A percentile compares a stretch with the other conserved stretches of the same genome.
phyloP scores from a whole-genome alignment of 1,140 invertebrate species.

The Sinonovacula constricta region DNA sequence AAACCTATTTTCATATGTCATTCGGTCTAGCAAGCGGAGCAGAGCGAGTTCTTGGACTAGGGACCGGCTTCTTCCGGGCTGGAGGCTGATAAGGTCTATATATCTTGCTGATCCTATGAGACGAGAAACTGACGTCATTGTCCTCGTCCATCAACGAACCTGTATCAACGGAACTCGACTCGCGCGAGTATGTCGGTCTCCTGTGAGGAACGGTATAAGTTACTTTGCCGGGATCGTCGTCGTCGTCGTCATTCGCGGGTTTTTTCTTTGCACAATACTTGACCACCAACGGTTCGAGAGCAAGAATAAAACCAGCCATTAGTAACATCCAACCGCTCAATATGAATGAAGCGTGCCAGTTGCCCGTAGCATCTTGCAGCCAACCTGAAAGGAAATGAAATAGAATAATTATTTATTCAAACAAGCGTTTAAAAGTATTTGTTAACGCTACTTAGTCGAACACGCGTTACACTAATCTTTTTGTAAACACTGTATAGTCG shows the following conservation, averaged over 20 bases:
- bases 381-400: constrained; percentile 2
- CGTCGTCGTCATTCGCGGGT: not conserved
- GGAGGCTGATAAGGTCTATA: constrained; percentile 24
- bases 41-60: not conserved
- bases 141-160: constrained; percentile 26
- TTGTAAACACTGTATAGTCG: no score
- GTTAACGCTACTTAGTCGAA: not conserved
- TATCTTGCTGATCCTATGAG: constrained; percentile 40
- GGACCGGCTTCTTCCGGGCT: not conserved
- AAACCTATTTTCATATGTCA: no score
- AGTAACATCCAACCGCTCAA: not conserved
- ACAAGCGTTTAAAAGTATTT: not conserved
- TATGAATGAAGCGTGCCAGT: not conserved
- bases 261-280: constrained; percentile 4
- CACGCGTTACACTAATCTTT: no score
- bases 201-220: not conserved
- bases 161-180: not conserved
- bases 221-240: not conserved
- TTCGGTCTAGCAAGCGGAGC: constrained; percentile 32
- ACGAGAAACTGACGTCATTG: constrained; percentile 30
- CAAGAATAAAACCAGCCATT: not conserved
- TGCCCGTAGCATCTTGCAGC: not conserved
- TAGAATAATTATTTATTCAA: not conserved
- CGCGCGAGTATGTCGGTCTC: not conserved
- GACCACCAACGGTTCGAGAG: not conserved